Evolutionary conservation across 2,888 invertebrate genomes (phyloP), one percentile per base, ranked within the genome.

Genomic region (Tiliacea citrago): DNA sequence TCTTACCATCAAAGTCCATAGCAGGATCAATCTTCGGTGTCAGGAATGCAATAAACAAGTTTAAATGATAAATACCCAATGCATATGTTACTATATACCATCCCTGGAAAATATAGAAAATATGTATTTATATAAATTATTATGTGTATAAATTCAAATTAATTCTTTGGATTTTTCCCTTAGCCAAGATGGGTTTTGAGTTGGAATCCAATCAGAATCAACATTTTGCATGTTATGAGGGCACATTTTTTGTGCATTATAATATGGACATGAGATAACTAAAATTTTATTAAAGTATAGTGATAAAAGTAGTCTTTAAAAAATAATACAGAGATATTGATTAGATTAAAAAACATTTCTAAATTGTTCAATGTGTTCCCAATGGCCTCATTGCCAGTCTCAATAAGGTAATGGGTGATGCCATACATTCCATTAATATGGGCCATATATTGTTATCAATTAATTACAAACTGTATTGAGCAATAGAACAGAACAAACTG

Each of bases 41-140:
- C 88, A 99, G 97, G 97, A 99, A 99, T 96, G 99, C 99, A 97
- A 99, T 99, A 97, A 99, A 99, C 94, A 99, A 97, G 97, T 99
- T 99, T 94, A 99, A 97, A 95, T 99, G 99, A 96, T 99, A 99
- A 93, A 99, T 99, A 89, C 99, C 99, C 94, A 99, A 97, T 49
- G 99, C 99, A 96, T 99, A 99, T 88, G 99, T 99, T 79, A 99
- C 98, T 90, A 99, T 99, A 95, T 99, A 99, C 99, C 99, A 99
- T 88, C 99, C 99, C 98, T 99, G 97, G 84, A 97, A 95, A 72
- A 76, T 60, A 73, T 12, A 62, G 18, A 71, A 69, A 66, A 51
- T 21, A 69, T 42, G 7, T 58, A 6, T 42, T n/a, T n/a, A n/a
- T n/a, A n/a, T n/a, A n/a, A n/a, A 60, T 75, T 57, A 65, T 49